Percentiles rank a stretch among this genome's conserved stretches.
Conservation (phyloP, 1,140 invertebrate genomes). For the Pogonus chalceus region DNA sequence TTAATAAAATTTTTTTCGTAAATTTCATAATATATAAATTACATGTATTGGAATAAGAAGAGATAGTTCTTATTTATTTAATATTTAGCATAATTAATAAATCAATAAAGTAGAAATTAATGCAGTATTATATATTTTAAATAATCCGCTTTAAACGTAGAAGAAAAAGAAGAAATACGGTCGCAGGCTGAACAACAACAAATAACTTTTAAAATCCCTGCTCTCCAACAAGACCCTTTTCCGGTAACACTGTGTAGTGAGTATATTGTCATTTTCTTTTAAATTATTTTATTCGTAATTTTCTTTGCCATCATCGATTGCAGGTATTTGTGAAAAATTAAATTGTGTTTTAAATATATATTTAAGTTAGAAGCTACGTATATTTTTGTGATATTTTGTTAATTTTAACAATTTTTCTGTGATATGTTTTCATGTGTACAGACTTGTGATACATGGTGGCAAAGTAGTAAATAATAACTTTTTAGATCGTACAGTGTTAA, state of each 20-base stretch:
- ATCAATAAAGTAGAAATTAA: too few species aligned
- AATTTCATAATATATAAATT: too few species aligned
- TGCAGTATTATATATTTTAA: too few species aligned
- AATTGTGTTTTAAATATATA: background rate
- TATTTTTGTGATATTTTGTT: background rate
- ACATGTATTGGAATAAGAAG: too few species aligned
- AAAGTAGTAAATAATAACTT: background rate
- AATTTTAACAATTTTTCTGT: background rate
- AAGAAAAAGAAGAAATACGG: background rate
- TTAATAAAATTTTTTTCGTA: too few species aligned
- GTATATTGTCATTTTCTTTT: background rate
- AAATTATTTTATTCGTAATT: background rate
- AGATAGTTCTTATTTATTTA: too few species aligned
- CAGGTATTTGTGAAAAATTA: background rate
- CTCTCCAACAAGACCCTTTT: background rate
- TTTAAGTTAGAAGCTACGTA: background rate
- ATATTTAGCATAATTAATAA: too few species aligned
- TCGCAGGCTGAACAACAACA: background rate
- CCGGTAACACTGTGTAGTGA: slow-evolving; percentile 4
- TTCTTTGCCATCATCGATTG: background rate
- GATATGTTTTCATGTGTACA: slow-evolving; percentile 1
- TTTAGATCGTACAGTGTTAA: background rate
- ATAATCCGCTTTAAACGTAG: too few species aligned
- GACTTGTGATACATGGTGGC: background rate
- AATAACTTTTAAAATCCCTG: background rate